Conservation (phyloP, 2,888 invertebrate genomes). For the Molanna angustata region DNA sequence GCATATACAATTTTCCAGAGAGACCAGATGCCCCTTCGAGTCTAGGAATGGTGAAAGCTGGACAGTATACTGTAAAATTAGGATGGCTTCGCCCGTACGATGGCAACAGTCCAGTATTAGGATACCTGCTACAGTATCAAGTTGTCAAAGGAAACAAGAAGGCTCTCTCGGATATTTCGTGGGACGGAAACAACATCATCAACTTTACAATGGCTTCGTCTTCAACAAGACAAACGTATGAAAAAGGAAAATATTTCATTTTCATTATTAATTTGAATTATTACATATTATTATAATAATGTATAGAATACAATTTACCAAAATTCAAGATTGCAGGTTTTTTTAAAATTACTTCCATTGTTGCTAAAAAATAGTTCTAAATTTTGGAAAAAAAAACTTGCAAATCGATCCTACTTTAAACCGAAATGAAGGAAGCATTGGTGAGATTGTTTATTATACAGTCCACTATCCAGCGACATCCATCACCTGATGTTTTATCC, state of each 20-base stretch:
- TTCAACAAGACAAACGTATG: conserved; percentile 16
- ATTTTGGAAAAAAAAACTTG: too few species aligned
- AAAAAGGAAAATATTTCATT: not conserved
- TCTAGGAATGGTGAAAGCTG: conserved; percentile 62
- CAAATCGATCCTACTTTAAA: too few species aligned
- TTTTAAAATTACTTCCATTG: not conserved
- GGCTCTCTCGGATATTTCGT: conserved; percentile 40
- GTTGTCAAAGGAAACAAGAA: conserved; percentile 55
- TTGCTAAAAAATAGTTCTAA: too few species aligned
- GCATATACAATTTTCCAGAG: too few species aligned
- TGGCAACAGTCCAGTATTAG: conserved; percentile 76
- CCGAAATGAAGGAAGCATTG: too few species aligned
- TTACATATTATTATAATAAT: too few species aligned
- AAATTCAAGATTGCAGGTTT: not conserved
- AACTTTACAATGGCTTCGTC: conserved; percentile 53
- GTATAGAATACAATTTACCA: too few species aligned
- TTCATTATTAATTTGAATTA: not conserved
- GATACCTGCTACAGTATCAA: conserved; percentile 74
- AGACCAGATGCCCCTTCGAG: conserved; percentile 71
- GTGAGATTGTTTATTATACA: too few species aligned
- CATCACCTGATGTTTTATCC: too few species aligned
- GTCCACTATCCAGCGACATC: too few species aligned
- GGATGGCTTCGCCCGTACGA: conserved; percentile 75
- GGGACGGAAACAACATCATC: conserved; percentile 57
- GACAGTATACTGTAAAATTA: conserved; percentile 58